Conservation (phyloP, 2,888 invertebrate species). For the Acrocyrtus sp. region DNA sequence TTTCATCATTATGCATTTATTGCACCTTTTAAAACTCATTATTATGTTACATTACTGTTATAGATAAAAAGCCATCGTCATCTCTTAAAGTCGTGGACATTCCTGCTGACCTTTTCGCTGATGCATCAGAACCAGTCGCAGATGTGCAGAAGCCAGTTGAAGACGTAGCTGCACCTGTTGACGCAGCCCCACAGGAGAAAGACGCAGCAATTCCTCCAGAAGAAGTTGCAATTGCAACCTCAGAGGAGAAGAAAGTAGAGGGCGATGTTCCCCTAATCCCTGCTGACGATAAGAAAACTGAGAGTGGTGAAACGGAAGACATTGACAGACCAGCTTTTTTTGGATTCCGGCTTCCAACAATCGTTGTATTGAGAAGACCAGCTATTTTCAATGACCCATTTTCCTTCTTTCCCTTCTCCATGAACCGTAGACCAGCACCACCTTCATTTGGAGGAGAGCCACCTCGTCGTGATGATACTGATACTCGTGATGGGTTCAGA, state of each 20-base stretch:
- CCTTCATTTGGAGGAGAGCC: constrained; percentile 22
- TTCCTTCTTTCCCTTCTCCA: constrained; percentile 42
- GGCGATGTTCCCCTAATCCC: neutral
- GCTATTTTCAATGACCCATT: constrained; percentile 55
- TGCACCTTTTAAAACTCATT: no score
- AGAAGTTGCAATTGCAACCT: constrained; percentile 3
- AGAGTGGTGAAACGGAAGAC: constrained; percentile 21
- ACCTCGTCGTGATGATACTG: neutral
- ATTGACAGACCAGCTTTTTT: constrained; percentile 39
- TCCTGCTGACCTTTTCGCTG: constrained; percentile 50
- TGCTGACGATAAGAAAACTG: constrained; percentile 15
- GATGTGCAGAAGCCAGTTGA: constrained; percentile 12
- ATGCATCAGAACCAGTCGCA: constrained; percentile 25
- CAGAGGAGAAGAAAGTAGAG: constrained; percentile 18
- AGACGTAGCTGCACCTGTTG: constrained; percentile 1
- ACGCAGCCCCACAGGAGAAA: constrained; percentile 5
- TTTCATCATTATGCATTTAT: no score
- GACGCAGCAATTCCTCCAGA: constrained; percentile 8
- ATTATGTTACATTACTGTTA: no score
- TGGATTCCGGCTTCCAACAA: constrained; percentile 52
- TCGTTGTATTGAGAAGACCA: constrained; percentile 59
- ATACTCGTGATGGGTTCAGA: constrained; percentile 10
- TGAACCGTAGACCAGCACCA: constrained; percentile 42
- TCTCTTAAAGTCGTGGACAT: constrained; percentile 54
- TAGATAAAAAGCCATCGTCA: constrained; percentile 19